These are phyloP conservation scores for Panthera leo DNA, from an alignment of 2,113 vertebrate genomes.

Conservation along the genomic window DNA sequence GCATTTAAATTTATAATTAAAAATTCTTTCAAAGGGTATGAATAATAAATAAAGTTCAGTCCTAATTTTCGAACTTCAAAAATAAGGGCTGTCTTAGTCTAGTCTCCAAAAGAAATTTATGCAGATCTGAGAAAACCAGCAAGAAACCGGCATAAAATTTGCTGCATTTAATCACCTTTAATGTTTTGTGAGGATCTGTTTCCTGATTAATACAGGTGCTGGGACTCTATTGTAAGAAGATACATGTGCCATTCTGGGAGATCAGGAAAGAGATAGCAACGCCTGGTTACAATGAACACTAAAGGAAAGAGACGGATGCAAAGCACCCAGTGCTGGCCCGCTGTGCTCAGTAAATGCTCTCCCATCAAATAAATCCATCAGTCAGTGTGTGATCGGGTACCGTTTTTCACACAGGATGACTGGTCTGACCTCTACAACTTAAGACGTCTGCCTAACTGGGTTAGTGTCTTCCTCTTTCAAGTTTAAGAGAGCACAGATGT, in stretches of 20 bases:
- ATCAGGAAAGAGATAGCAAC: not conserved
- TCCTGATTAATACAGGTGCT: not conserved
- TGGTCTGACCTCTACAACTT: not conserved
- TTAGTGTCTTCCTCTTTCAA: not conserved
- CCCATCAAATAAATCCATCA: not conserved
- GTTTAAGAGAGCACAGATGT: not conserved
- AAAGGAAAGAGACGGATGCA: not conserved
- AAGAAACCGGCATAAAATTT: not conserved
- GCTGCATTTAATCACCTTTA: not conserved
- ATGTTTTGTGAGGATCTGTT: not conserved
- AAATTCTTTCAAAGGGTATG: not conserved
- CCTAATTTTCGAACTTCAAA: not conserved
- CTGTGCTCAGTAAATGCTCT: not conserved
- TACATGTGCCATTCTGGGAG: not conserved
- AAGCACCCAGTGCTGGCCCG: not conserved
- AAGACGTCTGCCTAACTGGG: not conserved
- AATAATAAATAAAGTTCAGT: conserved; percentile 4
- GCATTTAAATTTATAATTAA: not conserved
- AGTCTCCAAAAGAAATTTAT: not conserved
- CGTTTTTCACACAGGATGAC: not conserved
- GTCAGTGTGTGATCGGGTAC: not conserved
- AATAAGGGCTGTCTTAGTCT: not conserved
- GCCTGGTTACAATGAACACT: not conserved
- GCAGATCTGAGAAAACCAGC: not conserved
- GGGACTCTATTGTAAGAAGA: not conserved